Percentiles rank a stretch among this genome's conserved stretches.
Conservation (phyloP, 2,113 vertebrate species). For the Mus pahari region DNA sequence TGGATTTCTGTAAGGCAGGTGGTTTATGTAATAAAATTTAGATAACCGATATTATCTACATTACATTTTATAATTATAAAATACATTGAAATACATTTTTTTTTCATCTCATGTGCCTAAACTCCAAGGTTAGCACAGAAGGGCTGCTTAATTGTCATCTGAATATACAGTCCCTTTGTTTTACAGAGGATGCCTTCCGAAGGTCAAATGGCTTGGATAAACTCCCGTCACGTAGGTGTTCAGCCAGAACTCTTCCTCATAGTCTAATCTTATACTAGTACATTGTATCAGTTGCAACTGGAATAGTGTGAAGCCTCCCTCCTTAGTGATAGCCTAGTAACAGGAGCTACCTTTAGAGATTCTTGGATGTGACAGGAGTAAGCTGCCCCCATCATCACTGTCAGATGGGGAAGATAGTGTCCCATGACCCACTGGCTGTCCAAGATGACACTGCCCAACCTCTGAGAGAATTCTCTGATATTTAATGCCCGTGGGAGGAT, state of each 20-base stretch:
- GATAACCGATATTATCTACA: background rate
- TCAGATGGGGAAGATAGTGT: background rate
- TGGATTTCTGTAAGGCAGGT: slow-evolving; percentile 20
- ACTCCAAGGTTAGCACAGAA: slow-evolving; percentile 16
- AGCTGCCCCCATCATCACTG: background rate
- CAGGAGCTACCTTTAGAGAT: background rate
- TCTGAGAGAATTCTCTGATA: background rate
- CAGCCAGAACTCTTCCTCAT: background rate
- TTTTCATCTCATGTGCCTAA: background rate
- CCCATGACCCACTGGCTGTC: background rate
- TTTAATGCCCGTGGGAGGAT: background rate
- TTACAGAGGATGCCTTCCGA: background rate
- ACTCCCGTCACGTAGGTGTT: background rate
- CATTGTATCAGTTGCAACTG: background rate
- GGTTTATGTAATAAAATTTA: slow-evolving; percentile 14
- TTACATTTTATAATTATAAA: slow-evolving; percentile 9
- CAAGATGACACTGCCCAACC: background rate
- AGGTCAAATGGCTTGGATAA: background rate
- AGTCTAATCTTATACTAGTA: background rate
- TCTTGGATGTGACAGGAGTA: background rate
- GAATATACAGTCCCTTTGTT: background rate
- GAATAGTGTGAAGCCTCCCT: background rate
- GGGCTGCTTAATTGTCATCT: background rate
- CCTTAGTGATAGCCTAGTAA: background rate
- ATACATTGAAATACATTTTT: background rate